Evolutionary conservation across 2,113 vertebrate species (phyloP).

Genomic region (Turnix velox): DNA sequence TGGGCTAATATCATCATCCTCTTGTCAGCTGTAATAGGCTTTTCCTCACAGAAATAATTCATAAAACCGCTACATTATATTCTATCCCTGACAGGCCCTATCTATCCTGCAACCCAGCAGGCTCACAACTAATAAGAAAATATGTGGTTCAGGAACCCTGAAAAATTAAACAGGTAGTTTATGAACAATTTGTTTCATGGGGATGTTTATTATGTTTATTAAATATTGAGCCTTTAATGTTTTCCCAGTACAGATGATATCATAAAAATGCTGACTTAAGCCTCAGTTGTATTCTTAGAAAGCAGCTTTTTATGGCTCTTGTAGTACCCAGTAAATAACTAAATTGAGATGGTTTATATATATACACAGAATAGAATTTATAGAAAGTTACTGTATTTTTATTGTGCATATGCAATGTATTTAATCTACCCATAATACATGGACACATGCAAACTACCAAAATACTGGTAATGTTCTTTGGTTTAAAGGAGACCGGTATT

Average conservation of each 20-base stretch:
- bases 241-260: constrained; percentile 78
- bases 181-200: constrained; percentile 98
- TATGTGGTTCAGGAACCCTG: constrained; percentile 97
- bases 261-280: constrained; percentile 84
- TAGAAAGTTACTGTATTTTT: constrained; percentile 17
- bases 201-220: constrained; percentile 96
- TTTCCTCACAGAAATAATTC: constrained; percentile 99
- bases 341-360: constrained; percentile 72
- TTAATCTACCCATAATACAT: constrained; percentile 28
- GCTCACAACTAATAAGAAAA: constrained; percentile 99
- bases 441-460: not conserved
- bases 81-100: constrained; percentile 94
- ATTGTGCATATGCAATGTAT: not conserved
- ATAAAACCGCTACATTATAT: constrained; percentile 98
- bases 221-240: constrained; percentile 86
- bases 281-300: constrained; percentile 79
- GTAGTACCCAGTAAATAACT: constrained; percentile 77
- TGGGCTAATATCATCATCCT: constrained; percentile 99
- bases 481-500: constrained; percentile 23
- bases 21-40: constrained; percentile 99
- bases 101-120: constrained; percentile 97
- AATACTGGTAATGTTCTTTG: not conserved
- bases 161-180: constrained; percentile 99
- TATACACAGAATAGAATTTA: constrained; percentile 62
- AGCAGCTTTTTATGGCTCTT: constrained; percentile 77